A percentile compares a stretch with the other conserved stretches of the same genome.
Evolutionary conservation across 2,113 vertebrate species (phyloP).

Genomic region (Sialia sialis): DNA sequence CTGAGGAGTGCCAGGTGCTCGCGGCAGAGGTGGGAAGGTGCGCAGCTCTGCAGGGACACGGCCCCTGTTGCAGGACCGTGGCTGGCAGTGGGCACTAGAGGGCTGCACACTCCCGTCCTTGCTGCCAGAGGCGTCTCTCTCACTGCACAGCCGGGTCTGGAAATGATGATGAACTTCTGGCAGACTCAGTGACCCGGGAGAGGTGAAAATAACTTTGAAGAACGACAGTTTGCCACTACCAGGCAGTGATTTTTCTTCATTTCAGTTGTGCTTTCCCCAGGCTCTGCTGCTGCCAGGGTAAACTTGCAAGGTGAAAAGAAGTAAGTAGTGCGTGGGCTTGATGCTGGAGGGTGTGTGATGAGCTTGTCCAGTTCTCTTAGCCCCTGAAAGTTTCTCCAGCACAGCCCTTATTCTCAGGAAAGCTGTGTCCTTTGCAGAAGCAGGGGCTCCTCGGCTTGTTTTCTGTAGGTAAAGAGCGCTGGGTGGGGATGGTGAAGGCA

Average conservation of each 20-base stretch:
- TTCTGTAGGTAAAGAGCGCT: too few relatives aligned
- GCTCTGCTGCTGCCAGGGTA: background rate
- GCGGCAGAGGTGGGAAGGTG: background rate
- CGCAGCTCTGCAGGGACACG: fast-evolving
- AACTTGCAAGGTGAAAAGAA: background rate
- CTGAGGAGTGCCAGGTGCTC: background rate
- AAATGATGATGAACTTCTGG: background rate
- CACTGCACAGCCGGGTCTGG: background rate
- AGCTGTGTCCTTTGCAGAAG: background rate
- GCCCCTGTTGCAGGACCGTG: fast-evolving
- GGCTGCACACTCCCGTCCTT: background rate
- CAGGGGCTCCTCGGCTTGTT: fast-evolving
- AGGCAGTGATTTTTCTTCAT: background rate
- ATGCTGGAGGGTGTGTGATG: background rate
- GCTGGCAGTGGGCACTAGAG: background rate
- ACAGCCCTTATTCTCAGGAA: background rate
- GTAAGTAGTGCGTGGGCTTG: background rate
- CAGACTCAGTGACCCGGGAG: background rate
- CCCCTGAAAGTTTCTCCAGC: background rate
- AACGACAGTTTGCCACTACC: background rate
- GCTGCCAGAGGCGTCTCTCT: background rate
- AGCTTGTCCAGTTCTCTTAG: background rate
- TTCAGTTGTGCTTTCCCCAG: background rate
- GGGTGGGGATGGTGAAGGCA: background rate
- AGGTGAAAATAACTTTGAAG: background rate